A percentile compares a stretch with the other conserved stretches of the same genome.
phyloP scores from a whole-genome alignment of 2,888 invertebrate genomes.

The Argyresthia albistria region DNA sequence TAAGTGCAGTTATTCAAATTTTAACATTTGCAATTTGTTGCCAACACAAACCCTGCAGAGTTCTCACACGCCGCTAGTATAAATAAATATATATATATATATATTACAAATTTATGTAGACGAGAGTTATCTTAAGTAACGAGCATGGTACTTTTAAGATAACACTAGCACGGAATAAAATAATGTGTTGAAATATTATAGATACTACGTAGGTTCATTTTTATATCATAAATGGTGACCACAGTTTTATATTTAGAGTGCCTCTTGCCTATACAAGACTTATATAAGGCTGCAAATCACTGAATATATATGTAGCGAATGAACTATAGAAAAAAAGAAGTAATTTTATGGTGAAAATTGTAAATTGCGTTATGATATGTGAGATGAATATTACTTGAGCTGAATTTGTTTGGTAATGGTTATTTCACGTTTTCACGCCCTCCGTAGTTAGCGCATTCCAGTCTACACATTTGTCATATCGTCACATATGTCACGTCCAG shows the following conservation, averaged over 20 bases:
- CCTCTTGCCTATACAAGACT: constrained; percentile 75
- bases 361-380: constrained; percentile 73
- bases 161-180: constrained; percentile 59
- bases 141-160: constrained; percentile 40
- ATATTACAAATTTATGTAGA: constrained; percentile 5
- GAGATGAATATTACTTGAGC: constrained; percentile 19
- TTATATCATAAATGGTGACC: constrained; percentile 69
- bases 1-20: constrained; percentile 73
- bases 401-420: neutral
- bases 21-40: constrained; percentile 62
- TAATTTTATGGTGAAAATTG: constrained; percentile 73
- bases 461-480: constrained; percentile 33
- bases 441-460: constrained; percentile 62
- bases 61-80: constrained; percentile 59
- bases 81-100: constrained; percentile 20
- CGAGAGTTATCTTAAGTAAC: constrained; percentile 6
- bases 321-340: constrained; percentile 44
- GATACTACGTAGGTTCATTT: constrained; percentile 57
- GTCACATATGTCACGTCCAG: constrained; percentile 18
- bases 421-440: constrained; percentile 7
- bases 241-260: constrained; percentile 76
- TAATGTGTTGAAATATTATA: constrained; percentile 45
- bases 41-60: constrained; percentile 51
- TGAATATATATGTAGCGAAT: constrained; percentile 67
- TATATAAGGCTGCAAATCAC: constrained; percentile 74